Evolutionary conservation across 2,113 vertebrate species (phyloP).

Genomic region (Tor tambroides): DNA sequence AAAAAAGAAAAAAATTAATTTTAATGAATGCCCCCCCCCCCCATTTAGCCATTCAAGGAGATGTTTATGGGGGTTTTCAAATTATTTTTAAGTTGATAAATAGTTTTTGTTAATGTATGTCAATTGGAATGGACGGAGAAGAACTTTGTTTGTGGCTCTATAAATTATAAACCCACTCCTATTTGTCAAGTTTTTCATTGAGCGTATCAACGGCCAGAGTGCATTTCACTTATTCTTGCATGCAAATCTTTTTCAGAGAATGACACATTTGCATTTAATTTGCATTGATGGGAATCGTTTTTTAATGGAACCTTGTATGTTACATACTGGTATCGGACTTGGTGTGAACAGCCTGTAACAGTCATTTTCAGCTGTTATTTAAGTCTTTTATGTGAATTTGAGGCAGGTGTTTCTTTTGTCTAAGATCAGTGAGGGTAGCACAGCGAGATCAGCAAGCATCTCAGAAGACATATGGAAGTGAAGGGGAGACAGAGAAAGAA

Average conservation of each 20-base stretch:
- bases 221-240: background rate
- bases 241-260: background rate
- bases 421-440: constrained; percentile 34
- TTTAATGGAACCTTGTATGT: too few species aligned
- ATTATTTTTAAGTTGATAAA: background rate
- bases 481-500: constrained; percentile 78
- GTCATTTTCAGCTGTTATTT: background rate
- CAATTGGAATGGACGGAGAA: background rate
- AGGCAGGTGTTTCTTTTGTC: constrained; percentile 33
- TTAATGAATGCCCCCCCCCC: background rate
- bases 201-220: background rate
- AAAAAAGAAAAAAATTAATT: background rate
- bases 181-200: background rate
- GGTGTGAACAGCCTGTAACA: background rate
- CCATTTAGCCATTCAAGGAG: background rate
- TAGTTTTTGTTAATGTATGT: background rate
- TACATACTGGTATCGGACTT: background rate
- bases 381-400: constrained; percentile 1
- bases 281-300: background rate
- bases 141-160: background rate
- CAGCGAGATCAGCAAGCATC: background rate
- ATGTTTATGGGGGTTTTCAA: background rate
- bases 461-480: constrained; percentile 71
- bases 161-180: background rate
- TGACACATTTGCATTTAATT: background rate